Base-by-base conservation (phyloP, 2,113 vertebrate genomes). In the Scolopax mira region DNA sequence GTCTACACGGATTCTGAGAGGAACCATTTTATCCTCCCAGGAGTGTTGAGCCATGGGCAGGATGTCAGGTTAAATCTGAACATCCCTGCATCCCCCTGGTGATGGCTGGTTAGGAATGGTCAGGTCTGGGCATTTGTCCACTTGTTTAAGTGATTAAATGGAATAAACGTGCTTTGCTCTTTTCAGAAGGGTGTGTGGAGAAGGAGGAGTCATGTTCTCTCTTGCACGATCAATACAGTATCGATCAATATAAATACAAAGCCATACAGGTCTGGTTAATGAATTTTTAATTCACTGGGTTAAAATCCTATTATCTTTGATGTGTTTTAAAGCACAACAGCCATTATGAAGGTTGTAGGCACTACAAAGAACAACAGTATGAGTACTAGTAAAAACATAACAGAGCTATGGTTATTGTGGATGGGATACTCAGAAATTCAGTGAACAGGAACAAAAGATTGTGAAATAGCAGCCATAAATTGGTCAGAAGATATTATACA, bases 81-180 rank as follows among this genome's bases (percentile, higher is more conserved):
- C 57, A 54, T 16, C 49, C 41, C 15, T 33, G 24, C 10, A 27
- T 3, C 9, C 27, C 39, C 25, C 71, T 11, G 24, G 67, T 6
- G 4, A 60, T 5, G 57, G 33, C 7, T 10, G 8, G 3, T 0
- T 54, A 37, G n/a, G 37, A 67, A 14, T 2, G 52, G 18, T 3
- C 52, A 46, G 41, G 2, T 23, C 22, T 33, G 58, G 41, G 28
- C 41, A 35, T 41, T 62, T 13, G 11, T 4, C 25, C 2, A 3
- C 42, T 55, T 16, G 7, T 22, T 92, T 37, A 57, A 64, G 61
- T n/a, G 25, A 37, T 8, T 19, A 22, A 70, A 72, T 49, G 22
- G 37, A 67, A 60, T 18, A 44, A 57, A 41, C 1, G 0, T 16
- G 16, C n/a, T 77, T 86, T 33, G 28, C 3, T 37, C 21, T n/a